A percentile compares a stretch with the other conserved stretches of the same genome.
Conservation (phyloP, 1,140 invertebrate genomes). For the Eupeodes corollae region DNA sequence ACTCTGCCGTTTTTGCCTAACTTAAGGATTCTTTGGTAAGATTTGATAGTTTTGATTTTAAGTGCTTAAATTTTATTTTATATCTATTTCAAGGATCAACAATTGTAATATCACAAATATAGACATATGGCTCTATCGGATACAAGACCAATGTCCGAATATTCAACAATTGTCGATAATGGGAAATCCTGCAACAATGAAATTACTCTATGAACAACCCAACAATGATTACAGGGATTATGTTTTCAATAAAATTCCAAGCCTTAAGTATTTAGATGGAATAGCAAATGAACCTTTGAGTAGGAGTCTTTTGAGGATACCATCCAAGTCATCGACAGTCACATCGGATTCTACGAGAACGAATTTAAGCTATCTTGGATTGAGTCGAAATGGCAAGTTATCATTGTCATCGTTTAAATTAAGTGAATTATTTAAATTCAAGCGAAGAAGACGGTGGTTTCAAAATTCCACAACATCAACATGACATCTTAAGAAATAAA, state of each 20-base stretch:
- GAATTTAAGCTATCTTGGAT: too few relatives aligned
- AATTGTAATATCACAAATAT: constrained; percentile 31
- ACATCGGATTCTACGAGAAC: too few relatives aligned
- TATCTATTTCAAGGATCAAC: constrained; percentile 21
- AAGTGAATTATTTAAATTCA: constrained; percentile 4
- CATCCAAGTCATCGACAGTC: too few relatives aligned
- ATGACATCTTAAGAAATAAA: too few relatives aligned
- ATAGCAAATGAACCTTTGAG: background rate
- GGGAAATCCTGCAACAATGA: constrained; percentile 27
- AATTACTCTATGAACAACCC: constrained; percentile 8
- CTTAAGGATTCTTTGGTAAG: constrained; percentile 27
- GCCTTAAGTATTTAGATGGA: constrained; percentile 24
- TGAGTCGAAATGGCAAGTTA: too few relatives aligned
- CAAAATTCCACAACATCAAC: too few relatives aligned
- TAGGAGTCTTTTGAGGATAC: too few relatives aligned
- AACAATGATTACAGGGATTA: constrained; percentile 16
- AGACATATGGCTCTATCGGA: constrained; percentile 29
- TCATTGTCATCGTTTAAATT: too few relatives aligned
- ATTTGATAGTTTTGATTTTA: too few relatives aligned
- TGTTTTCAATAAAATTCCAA: constrained; percentile 19
- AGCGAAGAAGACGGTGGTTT: too few relatives aligned
- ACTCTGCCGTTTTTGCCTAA: constrained; percentile 27
- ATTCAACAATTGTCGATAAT: constrained; percentile 30
- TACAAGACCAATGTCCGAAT: constrained; percentile 23
- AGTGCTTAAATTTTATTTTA: background rate